Conservation (phyloP, 2,797 vertebrate species). For the Staurois parvus region DNA sequence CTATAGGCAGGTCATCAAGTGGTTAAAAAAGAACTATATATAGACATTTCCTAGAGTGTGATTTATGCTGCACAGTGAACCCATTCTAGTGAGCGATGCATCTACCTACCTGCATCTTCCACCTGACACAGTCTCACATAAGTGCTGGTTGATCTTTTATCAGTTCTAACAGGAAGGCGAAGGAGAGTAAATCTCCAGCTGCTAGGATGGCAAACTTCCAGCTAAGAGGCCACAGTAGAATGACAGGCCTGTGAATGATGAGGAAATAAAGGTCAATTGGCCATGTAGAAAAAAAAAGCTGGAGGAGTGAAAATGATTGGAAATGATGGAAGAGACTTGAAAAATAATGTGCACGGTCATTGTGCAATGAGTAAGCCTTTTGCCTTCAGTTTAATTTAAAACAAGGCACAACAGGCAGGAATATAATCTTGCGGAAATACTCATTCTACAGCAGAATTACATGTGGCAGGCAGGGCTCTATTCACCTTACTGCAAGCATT, state of each 20-base stretch:
- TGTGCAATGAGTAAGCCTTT: slow-evolving; percentile 17
- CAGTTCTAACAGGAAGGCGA: slow-evolving; percentile 46
- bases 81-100: neutral
- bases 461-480: neutral
- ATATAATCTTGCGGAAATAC: neutral
- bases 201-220: slow-evolving; percentile 54
- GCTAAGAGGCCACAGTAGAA: slow-evolving; percentile 52
- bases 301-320: slow-evolving; percentile 45
- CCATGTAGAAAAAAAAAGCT: slow-evolving; percentile 36
- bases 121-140: slow-evolving; percentile 35
- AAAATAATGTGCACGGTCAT: slow-evolving; percentile 13
- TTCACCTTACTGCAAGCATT: neutral
- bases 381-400: slow-evolving; percentile 12
- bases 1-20: too few relatives aligned
- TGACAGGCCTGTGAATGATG: slow-evolving; percentile 53
- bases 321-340: slow-evolving; percentile 41
- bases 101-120: slow-evolving; percentile 6
- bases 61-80: neutral
- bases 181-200: slow-evolving; percentile 57
- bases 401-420: neutral
- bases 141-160: slow-evolving; percentile 46
- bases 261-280: slow-evolving; percentile 58
- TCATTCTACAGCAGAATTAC: neutral
- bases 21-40: neutral
- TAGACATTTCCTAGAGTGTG: neutral